Base-by-base conservation (phyloP, 2,797 vertebrate species). In the Loris lydekkerianus region DNA sequence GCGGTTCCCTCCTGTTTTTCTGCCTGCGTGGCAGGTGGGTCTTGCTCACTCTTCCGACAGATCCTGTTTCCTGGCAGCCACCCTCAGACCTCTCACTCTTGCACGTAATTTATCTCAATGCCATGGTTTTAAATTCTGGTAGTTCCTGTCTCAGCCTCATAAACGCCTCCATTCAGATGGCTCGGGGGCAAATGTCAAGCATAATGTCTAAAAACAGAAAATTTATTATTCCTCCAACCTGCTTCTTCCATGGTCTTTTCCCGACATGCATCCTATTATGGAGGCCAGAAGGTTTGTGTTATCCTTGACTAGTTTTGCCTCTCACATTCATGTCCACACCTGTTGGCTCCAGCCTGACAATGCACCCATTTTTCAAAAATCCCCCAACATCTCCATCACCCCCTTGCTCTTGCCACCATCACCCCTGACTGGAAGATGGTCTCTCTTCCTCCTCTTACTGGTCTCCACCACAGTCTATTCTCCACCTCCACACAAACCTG, bases 181-280 rank as follows among this genome's bases (percentile, higher is more conserved):
- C 72, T 86, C 87, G 91, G 86, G 49, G 75, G 46, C 53, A 53
- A 27, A 31, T 89, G 43, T 89, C 86, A 72, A 83, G 84, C 61
- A 82, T 37, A 67, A 17, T 75, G 53, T 67, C 89, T 84, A 46
- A 75, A 77, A 86, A 87, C 1, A 5, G 0, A 0, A 46, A 89
- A 29, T 17, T 89, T 65, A 23, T 77, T 61, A 76, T 70, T 31
- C 43, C 53, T 15, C 58, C 43, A 5, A 14, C 76, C 58, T 29
- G 4, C 9, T 49, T 60, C 49, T 69, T 70, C 56, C 34, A 63
- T 23, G 27, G n/a, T 88, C 63, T 43, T 7, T 7, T 31, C 34
- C 25, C 15, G 0, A 15, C 0, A 2, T 0, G 2, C 3, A 7
- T 77, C 34, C 46, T 21, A 0, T 63, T 67, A 72, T 60, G 95